These are phyloP conservation scores for Drosophila pseudoobscura DNA, from an alignment of 1,140 invertebrate genomes.

Conservation along the genomic window DNA sequence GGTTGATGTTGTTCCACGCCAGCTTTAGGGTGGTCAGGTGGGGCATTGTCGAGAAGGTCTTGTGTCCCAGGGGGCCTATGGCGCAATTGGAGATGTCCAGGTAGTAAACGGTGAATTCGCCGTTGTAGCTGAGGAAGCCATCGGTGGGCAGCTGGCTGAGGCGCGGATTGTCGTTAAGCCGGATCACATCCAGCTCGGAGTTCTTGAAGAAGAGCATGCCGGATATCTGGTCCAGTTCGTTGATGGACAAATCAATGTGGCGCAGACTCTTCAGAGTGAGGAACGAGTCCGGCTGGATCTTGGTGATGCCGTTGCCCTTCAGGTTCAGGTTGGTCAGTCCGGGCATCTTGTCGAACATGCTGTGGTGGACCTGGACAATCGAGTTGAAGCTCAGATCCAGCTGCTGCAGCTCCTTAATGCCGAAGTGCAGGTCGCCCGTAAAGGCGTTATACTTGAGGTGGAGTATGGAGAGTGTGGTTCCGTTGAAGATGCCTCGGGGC, in stretches of 20 bases:
- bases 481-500: constrained; percentile 86
- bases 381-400: constrained; percentile 87
- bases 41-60: constrained; percentile 87
- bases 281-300: constrained; percentile 88
- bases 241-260: constrained; percentile 88
- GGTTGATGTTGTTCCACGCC: constrained; percentile 86
- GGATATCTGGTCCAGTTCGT: constrained; percentile 86
- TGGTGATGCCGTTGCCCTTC: constrained; percentile 86
- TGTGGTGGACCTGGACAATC: constrained; percentile 86
- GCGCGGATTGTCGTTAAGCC: constrained; percentile 87
- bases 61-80: constrained; percentile 85
- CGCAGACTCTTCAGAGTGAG: constrained; percentile 85
- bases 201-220: constrained; percentile 88
- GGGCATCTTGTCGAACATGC: constrained; percentile 87
- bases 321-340: constrained; percentile 86
- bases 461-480: constrained; percentile 86
- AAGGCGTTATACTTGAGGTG: constrained; percentile 86
- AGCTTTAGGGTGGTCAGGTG: constrained; percentile 86
- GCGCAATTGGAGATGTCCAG: constrained; percentile 89
- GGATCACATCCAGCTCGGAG: constrained; percentile 87
- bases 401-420: constrained; percentile 85
- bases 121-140: constrained; percentile 85
- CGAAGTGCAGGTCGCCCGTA: constrained; percentile 84
- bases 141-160: constrained; percentile 86
- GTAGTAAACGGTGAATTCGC: constrained; percentile 86